Base-by-base conservation (phyloP, 2,797 vertebrate species). In the Tangara arthus region DNA sequence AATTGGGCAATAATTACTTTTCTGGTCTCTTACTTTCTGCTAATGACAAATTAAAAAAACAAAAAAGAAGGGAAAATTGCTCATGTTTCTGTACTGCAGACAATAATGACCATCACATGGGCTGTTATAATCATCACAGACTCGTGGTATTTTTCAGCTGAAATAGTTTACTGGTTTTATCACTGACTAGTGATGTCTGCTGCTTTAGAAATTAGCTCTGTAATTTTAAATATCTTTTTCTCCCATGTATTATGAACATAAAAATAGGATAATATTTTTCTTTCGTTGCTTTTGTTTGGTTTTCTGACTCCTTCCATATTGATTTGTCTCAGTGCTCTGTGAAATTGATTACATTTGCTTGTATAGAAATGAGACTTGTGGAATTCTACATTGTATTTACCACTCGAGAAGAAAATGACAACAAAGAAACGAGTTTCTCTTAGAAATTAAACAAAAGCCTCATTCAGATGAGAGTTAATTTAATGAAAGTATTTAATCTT, bases 401-500 rank as follows among this genome's bases (percentile, higher is more conserved):
- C 41, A 89, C 15, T 93, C 32, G 59, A 66, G 86, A 55, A 86
- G 72, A 82, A 95, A 90, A 89, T 65, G 22, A 73, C 79, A 86
- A 63, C 50, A 72, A 63, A 89, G 41, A 80, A 89, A 78, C 2
- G 1, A 65, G 26, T 69, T 96, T 93, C 39, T 93, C 80, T 78
- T 61, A 88, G 80, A 89, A 97, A 87, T 76, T 35, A 89, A 96
- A 92, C 88, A 95, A 80, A 95, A 91, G 49, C 30, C 59, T 91
- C 37, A 88, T 91, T 96, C 14, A 2, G 41, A 86, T 81, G 90
- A 92, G 87, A 87, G 65, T 94, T 95, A 96, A 97, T 96, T 86
- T 96, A 96, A 96, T 95, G 82, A 89, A 93, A 95, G 79, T 89
- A 91, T 95, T 97, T 96, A 88, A 96, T 94, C 94, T 95, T 92